Evolutionary conservation across 2,797 vertebrate species (phyloP).

Genomic region (Sciaenops ocellatus): DNA sequence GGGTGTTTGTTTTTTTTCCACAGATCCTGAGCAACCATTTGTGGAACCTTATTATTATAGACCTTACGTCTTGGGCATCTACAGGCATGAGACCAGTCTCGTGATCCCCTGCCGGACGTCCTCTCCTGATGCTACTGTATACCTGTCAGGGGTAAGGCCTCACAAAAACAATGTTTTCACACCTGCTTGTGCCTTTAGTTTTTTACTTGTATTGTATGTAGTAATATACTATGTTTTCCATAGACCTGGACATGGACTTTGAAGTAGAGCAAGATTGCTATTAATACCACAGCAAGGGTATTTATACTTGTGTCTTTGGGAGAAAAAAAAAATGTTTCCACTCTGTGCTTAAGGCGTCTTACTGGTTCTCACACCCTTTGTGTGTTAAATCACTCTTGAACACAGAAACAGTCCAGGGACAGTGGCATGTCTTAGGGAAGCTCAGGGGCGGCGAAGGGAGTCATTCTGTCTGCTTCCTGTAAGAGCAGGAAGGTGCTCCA

Average conservation of each 20-base stretch:
- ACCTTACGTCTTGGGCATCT: conserved; percentile 47
- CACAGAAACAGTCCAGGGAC: conserved; percentile 67
- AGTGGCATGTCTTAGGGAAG: conserved; percentile 66
- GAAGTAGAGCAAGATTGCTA: conserved; percentile 22
- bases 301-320: neutral
- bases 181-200: neutral
- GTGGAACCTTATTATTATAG: conserved; percentile 54
- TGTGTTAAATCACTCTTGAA: conserved; percentile 43
- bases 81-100: conserved; percentile 66
- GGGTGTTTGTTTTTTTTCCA: conserved; percentile 23
- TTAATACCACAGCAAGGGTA: conserved; percentile 34
- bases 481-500: conserved; percentile 85
- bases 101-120: conserved; percentile 90
- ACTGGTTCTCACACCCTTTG: conserved; percentile 72
- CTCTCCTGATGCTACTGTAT: conserved; percentile 84
- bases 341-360: conserved; percentile 29
- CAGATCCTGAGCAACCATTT: conserved; percentile 89
- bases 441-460: conserved; percentile 77
- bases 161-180: neutral
- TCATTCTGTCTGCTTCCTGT: conserved; percentile 89
- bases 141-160: conserved; percentile 83
- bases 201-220: neutral
- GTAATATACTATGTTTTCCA: conserved; percentile 5
- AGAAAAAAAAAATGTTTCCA: conserved; percentile 33
- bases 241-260: neutral